A percentile compares a stretch with the other conserved stretches of the same genome.
Evolutionary conservation across 2,888 invertebrate genomes (phyloP).

Genomic region (Leucozona laternaria): DNA sequence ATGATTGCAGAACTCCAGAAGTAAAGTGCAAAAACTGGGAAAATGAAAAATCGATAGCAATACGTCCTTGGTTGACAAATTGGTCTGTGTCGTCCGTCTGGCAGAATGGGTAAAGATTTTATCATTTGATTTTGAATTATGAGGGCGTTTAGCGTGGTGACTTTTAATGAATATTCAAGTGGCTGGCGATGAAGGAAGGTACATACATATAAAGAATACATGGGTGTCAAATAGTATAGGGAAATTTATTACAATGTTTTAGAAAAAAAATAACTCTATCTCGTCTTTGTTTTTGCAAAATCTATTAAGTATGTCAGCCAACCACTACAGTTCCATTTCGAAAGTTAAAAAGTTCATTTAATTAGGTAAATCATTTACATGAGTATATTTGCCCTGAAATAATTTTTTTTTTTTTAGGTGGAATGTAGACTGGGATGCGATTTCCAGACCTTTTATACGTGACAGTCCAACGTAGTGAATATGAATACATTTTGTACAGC

Average conservation of each 20-base stretch:
- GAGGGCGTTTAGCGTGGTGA: slow-evolving; percentile 21
- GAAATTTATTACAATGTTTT: slow-evolving; percentile 23
- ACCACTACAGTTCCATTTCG: background rate
- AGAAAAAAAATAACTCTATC: background rate
- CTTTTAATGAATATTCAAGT: slow-evolving; percentile 56
- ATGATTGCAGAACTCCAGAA: background rate
- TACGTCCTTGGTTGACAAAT: slow-evolving; percentile 59
- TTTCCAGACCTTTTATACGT: too few relatives aligned
- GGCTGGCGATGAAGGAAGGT: background rate
- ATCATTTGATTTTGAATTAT: slow-evolving; percentile 66
- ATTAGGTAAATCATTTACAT: too few relatives aligned
- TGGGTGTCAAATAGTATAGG: background rate
- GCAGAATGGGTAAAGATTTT: slow-evolving; percentile 30
- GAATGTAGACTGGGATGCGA: too few relatives aligned
- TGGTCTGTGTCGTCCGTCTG: slow-evolving; percentile 38
- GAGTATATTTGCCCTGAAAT: too few relatives aligned
- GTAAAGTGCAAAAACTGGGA: slow-evolving; percentile 16
- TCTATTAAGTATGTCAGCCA: background rate
- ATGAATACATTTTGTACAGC: too few relatives aligned
- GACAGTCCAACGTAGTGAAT: too few relatives aligned
- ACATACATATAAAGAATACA: background rate
- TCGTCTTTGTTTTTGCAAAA: background rate
- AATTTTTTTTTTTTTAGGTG: too few relatives aligned
- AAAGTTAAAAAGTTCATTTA: background rate
- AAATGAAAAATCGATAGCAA: slow-evolving; percentile 65